phyloP scores from a whole-genome alignment of 2,113 vertebrate species.

The Leucosticte australis region DNA sequence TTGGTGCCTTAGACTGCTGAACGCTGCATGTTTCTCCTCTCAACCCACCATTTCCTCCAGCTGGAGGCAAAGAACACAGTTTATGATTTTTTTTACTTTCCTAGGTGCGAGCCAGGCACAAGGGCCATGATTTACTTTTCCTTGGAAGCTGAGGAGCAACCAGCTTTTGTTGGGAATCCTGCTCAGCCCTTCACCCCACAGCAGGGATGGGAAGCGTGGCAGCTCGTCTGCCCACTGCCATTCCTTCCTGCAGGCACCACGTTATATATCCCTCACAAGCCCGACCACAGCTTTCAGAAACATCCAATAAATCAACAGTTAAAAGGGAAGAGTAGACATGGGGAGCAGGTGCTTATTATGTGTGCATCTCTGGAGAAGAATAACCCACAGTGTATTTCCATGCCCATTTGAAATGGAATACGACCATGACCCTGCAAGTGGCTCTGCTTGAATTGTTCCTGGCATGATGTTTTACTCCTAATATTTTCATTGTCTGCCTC shows the following conservation, averaged over 20 bases:
- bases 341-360: conserved; percentile 71
- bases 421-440: conserved; percentile 57
- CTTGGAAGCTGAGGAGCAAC: background rate
- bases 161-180: background rate
- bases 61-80: background rate
- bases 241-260: conserved; percentile 29
- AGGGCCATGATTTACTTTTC: background rate
- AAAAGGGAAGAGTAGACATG: conserved; percentile 63
- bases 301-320: conserved; percentile 66
- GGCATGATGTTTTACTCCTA: conserved; percentile 49
- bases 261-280: background rate
- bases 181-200: background rate
- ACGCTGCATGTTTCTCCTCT: accelerated
- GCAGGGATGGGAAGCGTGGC: background rate
- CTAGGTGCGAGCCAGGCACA: background rate
- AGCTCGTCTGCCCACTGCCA: background rate
- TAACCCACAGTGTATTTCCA: conserved; percentile 61
- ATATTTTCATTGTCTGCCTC: conserved; percentile 64
- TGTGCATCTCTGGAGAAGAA: conserved; percentile 65
- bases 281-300: conserved; percentile 51
- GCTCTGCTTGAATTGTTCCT: conserved; percentile 57
- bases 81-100: background rate
- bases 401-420: conserved; percentile 64
- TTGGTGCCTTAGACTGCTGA: background rate
- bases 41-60: background rate